Evolutionary conservation across 2,797 vertebrate genomes (phyloP), one percentile per base, ranked within the genome.

Genomic region (Poeciliopsis gracilis): DNA sequence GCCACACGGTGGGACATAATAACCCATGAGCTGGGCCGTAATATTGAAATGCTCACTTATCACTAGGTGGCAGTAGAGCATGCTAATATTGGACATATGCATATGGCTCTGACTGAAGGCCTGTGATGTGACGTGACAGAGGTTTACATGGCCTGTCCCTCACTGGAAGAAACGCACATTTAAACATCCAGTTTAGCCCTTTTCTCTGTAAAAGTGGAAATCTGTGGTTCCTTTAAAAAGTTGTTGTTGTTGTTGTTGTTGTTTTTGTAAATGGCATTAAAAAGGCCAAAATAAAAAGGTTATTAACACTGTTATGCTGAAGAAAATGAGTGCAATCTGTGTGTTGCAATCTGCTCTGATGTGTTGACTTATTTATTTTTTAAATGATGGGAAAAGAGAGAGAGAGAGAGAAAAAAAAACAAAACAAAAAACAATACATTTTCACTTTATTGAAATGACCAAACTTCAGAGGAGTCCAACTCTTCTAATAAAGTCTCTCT

Each of bases 31-130:
- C 46, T 13, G 20, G 16, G 28, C 73, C 71, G 66, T 30, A 5
- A 38, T 72, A 85, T 79, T 79, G 70, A 88, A 80, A 86, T 77
- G 84, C 83, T 80, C 46, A 75, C 1, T 28, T 79, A 90, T 89
- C 97, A 95, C 97, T 97, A 97, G 97, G 96, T 97, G 97, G 97
- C 97, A 96, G 91, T 95, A 91, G 92, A 91, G 91, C 88, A 96
- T 93, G 93, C 96, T 88, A 84, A 89, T 94, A 94, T 93, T 90
- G 84, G 88, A 88, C 85, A 88, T 86, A 90, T 92, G 93, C 84
- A 93, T 91, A 91, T 91, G 81, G 43, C 30, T 89, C 78, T 53
- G 67, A 84, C 83, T 41, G 28, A 63, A 59, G 59, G 74, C 73
- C 59, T 81, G 47, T 77, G 55, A 73, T 83, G 63, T 82, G 51